Conservation (phyloP, 2,113 vertebrate genomes). For the Hemichromis elongatus region DNA sequence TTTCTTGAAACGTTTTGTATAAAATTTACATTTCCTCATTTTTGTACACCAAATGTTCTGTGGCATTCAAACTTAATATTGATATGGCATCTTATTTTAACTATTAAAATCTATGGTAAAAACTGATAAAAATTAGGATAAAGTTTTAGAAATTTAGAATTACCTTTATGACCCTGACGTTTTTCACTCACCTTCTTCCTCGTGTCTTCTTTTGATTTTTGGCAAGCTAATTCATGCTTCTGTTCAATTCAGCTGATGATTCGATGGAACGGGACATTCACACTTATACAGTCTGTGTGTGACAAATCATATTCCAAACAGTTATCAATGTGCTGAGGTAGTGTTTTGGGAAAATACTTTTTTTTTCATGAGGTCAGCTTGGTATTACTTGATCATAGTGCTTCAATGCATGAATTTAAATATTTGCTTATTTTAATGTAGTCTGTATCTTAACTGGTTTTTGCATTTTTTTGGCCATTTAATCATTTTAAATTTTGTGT, state of each 20-base stretch:
- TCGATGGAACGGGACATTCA: not conserved
- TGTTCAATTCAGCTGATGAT: not conserved
- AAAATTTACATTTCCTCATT: accelerated
- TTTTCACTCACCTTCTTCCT: not conserved
- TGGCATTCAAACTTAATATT: not conserved
- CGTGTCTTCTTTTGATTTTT: not conserved
- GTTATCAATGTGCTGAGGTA: not conserved
- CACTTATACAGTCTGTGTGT: not conserved
- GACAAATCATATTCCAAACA: not conserved
- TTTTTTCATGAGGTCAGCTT: not conserved
- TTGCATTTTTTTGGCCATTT: not conserved
- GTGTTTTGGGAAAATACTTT: not conserved
- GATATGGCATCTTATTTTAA: not conserved
- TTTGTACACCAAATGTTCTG: not conserved
- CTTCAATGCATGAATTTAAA: not conserved
- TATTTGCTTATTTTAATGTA: not conserved
- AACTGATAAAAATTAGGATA: not conserved
- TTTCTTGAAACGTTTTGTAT: not conserved
- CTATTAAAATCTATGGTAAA: not conserved
- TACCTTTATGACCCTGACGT: not conserved
- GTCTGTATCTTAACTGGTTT: not conserved
- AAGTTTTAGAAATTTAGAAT: not conserved
- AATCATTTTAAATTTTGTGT: accelerated
- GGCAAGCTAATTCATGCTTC: not conserved
- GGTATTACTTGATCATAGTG: not conserved